Evolutionary conservation across 1,140 invertebrate species (phyloP).

Genomic region (Drosophila dunni): DNA sequence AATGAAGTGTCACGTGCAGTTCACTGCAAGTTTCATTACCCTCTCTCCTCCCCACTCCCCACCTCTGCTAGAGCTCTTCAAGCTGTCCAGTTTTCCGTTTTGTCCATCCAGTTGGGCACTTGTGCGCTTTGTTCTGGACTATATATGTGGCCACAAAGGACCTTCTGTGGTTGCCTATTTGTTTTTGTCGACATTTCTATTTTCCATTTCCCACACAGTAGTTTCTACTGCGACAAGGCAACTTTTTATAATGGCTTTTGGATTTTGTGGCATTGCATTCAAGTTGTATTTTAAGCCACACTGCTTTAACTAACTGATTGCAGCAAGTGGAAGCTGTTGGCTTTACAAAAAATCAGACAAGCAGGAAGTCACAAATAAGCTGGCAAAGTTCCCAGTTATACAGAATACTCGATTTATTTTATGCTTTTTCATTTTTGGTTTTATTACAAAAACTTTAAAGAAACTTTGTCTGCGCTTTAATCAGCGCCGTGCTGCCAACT

Average conservation of each 20-base stretch:
- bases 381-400: constrained; percentile 12
- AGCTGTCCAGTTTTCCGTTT: not conserved
- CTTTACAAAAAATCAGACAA: constrained; percentile 31
- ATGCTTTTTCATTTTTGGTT: not conserved
- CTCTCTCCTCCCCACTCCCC: not conserved
- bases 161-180: constrained; percentile 44
- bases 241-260: constrained; percentile 70
- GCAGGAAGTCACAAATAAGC: constrained; percentile 21
- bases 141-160: constrained; percentile 75
- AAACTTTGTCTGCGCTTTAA: constrained; percentile 5
- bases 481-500: constrained; percentile 10
- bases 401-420: not conserved
- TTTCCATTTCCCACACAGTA: constrained; percentile 43
- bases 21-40: constrained; percentile 23
- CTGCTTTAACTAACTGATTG: constrained; percentile 30
- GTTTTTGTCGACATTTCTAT: constrained; percentile 54
- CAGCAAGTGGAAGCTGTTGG: constrained; percentile 1
- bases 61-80: constrained; percentile 6
- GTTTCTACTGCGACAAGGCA: constrained; percentile 20
- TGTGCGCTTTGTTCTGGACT: constrained; percentile 45
- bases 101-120: constrained; percentile 35
- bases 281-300: constrained; percentile 20
- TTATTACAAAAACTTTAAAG: not conserved
- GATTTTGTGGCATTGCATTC: constrained; percentile 54
- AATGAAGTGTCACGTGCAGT: constrained; percentile 80